Conservation (phyloP, 2,113 vertebrate species). For the Erythrocercus mccallii region DNA sequence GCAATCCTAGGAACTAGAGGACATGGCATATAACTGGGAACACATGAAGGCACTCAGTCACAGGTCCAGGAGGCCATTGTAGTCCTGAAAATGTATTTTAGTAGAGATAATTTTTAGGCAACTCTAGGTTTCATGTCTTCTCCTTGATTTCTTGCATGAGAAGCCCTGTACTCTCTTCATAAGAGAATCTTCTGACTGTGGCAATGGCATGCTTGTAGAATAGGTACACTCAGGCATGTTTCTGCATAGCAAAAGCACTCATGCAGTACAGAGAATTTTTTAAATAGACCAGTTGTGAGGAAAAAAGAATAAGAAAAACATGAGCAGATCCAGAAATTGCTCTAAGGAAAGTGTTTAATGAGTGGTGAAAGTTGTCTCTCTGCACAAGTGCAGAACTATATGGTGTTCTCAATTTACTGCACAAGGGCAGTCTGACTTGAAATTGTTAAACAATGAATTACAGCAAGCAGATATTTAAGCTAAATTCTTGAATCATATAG, state of each 20-base stretch:
- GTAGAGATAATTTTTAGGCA: not conserved
- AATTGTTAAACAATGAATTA: not conserved
- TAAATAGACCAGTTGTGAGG: not conserved
- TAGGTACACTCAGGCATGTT: rapidly evolving
- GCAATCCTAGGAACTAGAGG: not conserved
- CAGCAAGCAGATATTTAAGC: not conserved
- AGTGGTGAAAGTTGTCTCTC: not conserved
- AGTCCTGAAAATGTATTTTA: not conserved
- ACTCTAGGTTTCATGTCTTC: not conserved
- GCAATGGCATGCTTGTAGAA: not conserved
- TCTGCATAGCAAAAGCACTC: not conserved
- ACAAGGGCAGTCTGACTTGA: not conserved
- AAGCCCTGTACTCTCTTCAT: not conserved
- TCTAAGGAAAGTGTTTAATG: not conserved
- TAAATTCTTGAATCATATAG: not conserved
- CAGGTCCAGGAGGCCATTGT: not conserved
- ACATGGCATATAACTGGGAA: not conserved
- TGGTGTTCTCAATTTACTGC: not conserved
- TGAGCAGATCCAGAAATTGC: not conserved
- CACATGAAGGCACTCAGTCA: not conserved
- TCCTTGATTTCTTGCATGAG: not conserved
- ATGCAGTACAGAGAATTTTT: not conserved
- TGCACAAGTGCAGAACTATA: not conserved
- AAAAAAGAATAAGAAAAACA: not conserved
- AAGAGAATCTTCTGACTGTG: not conserved